Percentiles rank a stretch among this genome's conserved stretches.
These are phyloP conservation scores for Limnephilus rhombicus DNA, from an alignment of 2,888 invertebrate species.

Conservation along the genomic window DNA sequence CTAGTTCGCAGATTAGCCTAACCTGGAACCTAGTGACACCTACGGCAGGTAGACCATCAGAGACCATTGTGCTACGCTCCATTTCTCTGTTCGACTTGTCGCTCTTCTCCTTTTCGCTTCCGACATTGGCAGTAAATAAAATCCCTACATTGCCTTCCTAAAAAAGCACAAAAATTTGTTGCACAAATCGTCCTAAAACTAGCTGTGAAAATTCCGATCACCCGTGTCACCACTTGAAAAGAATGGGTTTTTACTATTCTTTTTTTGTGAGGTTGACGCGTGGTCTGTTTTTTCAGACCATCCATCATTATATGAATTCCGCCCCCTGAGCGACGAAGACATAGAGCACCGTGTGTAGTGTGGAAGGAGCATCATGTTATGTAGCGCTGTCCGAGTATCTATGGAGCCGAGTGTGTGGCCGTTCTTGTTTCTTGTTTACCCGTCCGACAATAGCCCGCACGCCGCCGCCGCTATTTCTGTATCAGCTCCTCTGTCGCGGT, in stretches of 20 bases:
- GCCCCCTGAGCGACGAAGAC: neutral
- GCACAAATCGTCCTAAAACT: neutral
- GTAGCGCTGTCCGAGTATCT: too few relatives aligned
- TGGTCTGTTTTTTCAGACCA: neutral
- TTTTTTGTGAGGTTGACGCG: neutral
- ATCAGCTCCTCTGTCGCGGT: neutral
- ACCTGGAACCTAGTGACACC: too few relatives aligned
- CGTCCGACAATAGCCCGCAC: constrained; percentile 37
- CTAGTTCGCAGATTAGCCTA: too few relatives aligned
- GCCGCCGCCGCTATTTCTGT: neutral
- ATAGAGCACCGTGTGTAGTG: neutral
- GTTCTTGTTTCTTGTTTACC: constrained; percentile 23
- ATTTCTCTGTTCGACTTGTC: too few relatives aligned
- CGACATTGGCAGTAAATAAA: too few relatives aligned
- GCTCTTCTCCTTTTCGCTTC: too few relatives aligned
- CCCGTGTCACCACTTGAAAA: neutral
- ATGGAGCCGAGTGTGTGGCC: constrained; percentile 8
- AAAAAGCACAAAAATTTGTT: neutral
- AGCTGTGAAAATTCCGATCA: neutral
- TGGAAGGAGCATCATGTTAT: neutral
- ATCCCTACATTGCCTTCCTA: neutral
- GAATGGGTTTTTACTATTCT: neutral
- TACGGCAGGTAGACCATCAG: too few relatives aligned
- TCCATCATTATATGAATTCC: neutral
- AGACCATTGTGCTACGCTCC: too few relatives aligned